A percentile compares a stretch with the other conserved stretches of the same genome.
Conservation (phyloP, 2,797 vertebrate species). For the Glyptemys insculpta region DNA sequence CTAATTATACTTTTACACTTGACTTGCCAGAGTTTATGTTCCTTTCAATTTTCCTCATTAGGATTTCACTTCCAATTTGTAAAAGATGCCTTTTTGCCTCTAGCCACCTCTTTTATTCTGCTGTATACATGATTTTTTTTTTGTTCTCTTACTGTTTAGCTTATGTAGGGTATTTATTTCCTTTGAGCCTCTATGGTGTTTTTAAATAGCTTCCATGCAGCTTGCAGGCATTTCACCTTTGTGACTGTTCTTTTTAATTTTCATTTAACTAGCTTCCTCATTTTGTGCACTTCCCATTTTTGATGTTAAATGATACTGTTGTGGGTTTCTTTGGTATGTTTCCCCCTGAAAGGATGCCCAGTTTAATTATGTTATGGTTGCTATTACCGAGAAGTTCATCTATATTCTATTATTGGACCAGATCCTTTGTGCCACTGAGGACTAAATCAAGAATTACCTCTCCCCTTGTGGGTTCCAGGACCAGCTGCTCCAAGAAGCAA, state of each 20-base stretch:
- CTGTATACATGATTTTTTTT: background rate
- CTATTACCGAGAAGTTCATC: background rate
- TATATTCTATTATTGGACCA: background rate
- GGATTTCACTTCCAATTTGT: background rate
- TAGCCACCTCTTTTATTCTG: background rate
- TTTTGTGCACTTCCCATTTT: background rate
- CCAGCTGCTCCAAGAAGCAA: background rate
- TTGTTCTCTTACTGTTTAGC: background rate
- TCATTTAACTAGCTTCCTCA: background rate
- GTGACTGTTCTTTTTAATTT: background rate
- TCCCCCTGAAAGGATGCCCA: background rate
- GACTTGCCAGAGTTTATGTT: background rate
- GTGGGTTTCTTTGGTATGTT: background rate
- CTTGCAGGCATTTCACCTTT: background rate
- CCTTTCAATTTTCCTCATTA: background rate
- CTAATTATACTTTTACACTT: background rate
- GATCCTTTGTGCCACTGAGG: background rate
- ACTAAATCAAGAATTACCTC: background rate
- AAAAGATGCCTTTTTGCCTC: background rate
- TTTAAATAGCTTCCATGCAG: background rate
- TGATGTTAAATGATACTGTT: background rate
- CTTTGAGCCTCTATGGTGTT: background rate
- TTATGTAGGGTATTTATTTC: background rate
- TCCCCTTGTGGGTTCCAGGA: background rate
- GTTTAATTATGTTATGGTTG: background rate